These are phyloP conservation scores for Aphidius ervi DNA, from an alignment of 1,140 invertebrate species.

Conservation along the genomic window DNA sequence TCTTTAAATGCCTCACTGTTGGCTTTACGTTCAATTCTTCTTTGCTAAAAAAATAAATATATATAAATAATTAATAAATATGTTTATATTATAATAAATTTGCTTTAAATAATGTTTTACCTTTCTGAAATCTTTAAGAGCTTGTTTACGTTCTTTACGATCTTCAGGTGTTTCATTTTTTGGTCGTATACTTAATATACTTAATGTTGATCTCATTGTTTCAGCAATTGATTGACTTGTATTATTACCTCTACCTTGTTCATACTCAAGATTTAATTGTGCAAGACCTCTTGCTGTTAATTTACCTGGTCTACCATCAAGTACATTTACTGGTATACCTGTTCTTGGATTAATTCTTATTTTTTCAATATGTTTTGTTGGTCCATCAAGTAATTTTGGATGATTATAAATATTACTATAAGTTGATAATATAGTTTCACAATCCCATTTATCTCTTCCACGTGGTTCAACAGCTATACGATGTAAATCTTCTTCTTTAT, in stretches of 20 bases:
- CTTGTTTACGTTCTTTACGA: slow-evolving; percentile 72
- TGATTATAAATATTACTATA: slow-evolving; percentile 90
- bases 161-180: slow-evolving; percentile 83
- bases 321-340: slow-evolving; percentile 67
- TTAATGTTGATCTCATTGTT: slow-evolving; percentile 66
- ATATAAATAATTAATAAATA: not conserved
- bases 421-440: slow-evolving; percentile 85
- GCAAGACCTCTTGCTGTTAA: slow-evolving; percentile 68
- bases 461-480: slow-evolving; percentile 58
- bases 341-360: slow-evolving; percentile 70
- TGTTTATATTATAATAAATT: slow-evolving; percentile 13
- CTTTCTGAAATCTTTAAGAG: slow-evolving; percentile 77
- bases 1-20: slow-evolving; percentile 84
- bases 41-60: slow-evolving; percentile 56
- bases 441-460: slow-evolving; percentile 80
- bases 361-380: slow-evolving; percentile 59
- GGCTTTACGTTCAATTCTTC: slow-evolving; percentile 81
- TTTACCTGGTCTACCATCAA: slow-evolving; percentile 54
- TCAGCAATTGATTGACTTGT: slow-evolving; percentile 58
- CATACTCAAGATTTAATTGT: slow-evolving; percentile 59
- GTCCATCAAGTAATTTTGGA: slow-evolving; percentile 81
- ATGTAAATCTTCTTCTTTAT: slow-evolving; percentile 58
- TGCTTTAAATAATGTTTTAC: slow-evolving; percentile 33
- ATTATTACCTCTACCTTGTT: slow-evolving; percentile 29
- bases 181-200: slow-evolving; percentile 67